Evolutionary conservation across 1,140 invertebrate genomes (phyloP), one percentile per base, ranked within the genome.

Genomic region (Drosophila seguyi): DNA sequence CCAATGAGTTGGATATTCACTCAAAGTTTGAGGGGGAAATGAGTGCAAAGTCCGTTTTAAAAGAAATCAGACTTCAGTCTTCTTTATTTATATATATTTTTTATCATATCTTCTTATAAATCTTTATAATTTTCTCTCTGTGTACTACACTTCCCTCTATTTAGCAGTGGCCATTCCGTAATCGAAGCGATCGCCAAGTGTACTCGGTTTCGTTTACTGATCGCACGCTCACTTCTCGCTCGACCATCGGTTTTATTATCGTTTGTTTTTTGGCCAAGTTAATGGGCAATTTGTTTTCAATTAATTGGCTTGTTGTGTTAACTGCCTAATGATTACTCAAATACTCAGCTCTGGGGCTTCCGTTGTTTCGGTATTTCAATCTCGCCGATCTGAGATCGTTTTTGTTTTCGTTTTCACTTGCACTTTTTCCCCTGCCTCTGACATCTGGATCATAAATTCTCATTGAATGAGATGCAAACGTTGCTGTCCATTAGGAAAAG

Each of bases 281-380:
- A 83, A 88, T 88, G 67, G 85, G 29, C 84, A 87, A 88, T 87
- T 87, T 88, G 84, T 79, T 90, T 87, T 87, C 84, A 87, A 88
- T 87, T 87, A 87, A 87, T 88, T 88, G 84, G 84, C 83, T 83
- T 80, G 84, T 88, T 86, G 75, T 87, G 79, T 83, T 88, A 83
- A 87, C 81, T 74, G 72, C 79, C 41, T 58, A 68, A 59, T 50
- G 66, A 65, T 83, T 87, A 79, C 69, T 44, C 42, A 50, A 79
- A 57, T 22, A 34, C 59, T 27, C 45, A 42, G 68, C 79, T 78
- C 44, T 38, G 69, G 81, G 79, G 50, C 71, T 74, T 56, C 61
- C 73, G 67, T 76, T 63, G 2, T 22, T 39, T 75, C 22, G 41
- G 47, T 45, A 44, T 71, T 34, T 59, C 38, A 52, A 65, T 65